Evolutionary conservation across 2,797 vertebrate genomes (phyloP), one percentile per base, ranked within the genome.

Genomic region (Oreortyx pictus): DNA sequence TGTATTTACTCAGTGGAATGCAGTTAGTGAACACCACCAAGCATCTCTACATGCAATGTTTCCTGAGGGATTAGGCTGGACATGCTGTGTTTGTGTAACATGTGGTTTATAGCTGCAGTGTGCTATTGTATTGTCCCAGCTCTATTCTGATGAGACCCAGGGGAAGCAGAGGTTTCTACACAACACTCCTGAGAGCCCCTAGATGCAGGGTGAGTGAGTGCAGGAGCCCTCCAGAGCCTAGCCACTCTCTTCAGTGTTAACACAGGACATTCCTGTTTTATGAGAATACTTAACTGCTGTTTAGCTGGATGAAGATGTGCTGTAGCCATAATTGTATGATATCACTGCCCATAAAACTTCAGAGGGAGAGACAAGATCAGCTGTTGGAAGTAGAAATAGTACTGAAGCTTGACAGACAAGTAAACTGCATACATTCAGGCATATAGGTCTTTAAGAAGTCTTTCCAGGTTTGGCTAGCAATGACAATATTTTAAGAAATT

Each of bases 131-230:
- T 4, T 43, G 29, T 7, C 25, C 22, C 25, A 62, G 8, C 29
- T 50, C 4, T 0, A 7, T 0, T 0, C 17, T 87, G 11, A 9
- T 70, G 47, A 77, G 29, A 76, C 23, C 14, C 67, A 43, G 35
- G 39, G 15, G 47, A 74, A 35, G 9, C 12, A 68, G 27, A 22
- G 7, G 4, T 54, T 82, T 72, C 46, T 65, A 15, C 35, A 52
- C 14, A 24, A 56, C 0, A 7, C 18, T 74, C 25, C 29, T 82
- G 74, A 11, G 9, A 88, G 27, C 46, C 64, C 31, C 19, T 24
- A 27, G 56, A 44, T 44, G 47, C 49, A 71, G 29, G 3, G 4
- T 35, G 2, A 60, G 14, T 13, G 15, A 1, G 2, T 44, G 35
- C 16, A 70, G 76, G 57, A 94, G 7, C 22, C 60, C 7, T 66